Evolutionary conservation across 2,113 vertebrate species (phyloP).

Genomic region (Scophthalmus maximus): DNA sequence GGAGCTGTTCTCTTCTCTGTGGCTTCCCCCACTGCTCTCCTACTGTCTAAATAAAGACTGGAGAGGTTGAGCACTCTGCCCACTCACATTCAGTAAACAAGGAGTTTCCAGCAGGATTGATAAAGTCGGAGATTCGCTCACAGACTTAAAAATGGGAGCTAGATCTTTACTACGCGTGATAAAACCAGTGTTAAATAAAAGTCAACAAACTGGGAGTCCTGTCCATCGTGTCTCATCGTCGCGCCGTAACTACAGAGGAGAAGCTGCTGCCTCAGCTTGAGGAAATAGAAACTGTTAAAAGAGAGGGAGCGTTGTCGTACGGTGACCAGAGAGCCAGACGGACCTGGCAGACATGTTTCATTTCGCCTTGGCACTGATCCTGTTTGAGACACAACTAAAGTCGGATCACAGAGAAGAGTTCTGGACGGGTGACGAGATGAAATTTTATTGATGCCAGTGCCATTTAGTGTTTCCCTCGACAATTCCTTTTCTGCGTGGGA

Average conservation of each 20-base stretch:
- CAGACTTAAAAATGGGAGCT: slow-evolving; percentile 35
- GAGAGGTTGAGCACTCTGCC: slow-evolving; percentile 39
- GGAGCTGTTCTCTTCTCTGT: slow-evolving; percentile 23
- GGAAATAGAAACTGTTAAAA: slow-evolving; percentile 57
- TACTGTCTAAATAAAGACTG: slow-evolving; percentile 49
- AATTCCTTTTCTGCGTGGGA: too few species aligned
- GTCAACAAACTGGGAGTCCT: slow-evolving; percentile 33
- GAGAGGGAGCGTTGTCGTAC: slow-evolving; percentile 28
- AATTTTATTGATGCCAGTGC: not conserved
- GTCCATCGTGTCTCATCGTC: slow-evolving; percentile 39
- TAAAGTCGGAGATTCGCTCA: slow-evolving; percentile 33
- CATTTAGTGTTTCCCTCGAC: too few species aligned
- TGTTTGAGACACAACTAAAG: not conserved
- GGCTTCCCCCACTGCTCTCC: slow-evolving; percentile 29
- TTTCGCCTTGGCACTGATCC: slow-evolving; percentile 38
- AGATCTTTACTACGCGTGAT: slow-evolving; percentile 23
- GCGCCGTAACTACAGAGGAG: too few species aligned
- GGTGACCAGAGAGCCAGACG: slow-evolving; percentile 35
- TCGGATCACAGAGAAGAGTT: too few species aligned
- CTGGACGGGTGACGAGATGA: too few species aligned
- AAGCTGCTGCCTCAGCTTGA: slow-evolving; percentile 52
- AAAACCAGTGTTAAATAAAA: slow-evolving; percentile 30
- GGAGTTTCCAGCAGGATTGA: slow-evolving; percentile 33
- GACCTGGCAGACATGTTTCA: slow-evolving; percentile 34
- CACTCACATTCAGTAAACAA: slow-evolving; percentile 56